These are phyloP conservation scores for Leptobrachium ailaonicum DNA, from an alignment of 2,113 vertebrate genomes.

Conservation along the genomic window DNA sequence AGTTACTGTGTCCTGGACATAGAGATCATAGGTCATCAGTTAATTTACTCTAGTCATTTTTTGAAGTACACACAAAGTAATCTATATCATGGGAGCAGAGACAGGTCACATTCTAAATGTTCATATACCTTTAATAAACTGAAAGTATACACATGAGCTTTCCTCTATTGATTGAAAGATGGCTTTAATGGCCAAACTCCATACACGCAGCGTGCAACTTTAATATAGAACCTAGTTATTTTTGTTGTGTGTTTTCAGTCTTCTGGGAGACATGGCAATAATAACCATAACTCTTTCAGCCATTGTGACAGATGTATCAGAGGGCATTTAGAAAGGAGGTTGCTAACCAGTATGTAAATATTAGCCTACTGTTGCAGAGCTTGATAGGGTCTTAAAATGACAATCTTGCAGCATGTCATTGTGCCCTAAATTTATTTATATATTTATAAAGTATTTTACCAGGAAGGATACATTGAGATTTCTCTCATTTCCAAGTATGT, in stretches of 20 bases:
- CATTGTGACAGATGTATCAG: neutral
- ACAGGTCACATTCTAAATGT: slow-evolving; percentile 40
- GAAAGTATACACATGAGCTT: slow-evolving; percentile 28
- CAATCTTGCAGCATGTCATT: too few species aligned
- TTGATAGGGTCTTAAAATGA: too few species aligned
- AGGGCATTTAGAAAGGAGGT: too few species aligned
- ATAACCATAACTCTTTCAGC: slow-evolving; percentile 11
- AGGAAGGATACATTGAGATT: too few species aligned
- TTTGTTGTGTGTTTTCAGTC: slow-evolving; percentile 16
- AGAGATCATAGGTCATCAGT: slow-evolving; percentile 44
- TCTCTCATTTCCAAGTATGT: too few species aligned
- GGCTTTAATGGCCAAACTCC: slow-evolving; percentile 29
- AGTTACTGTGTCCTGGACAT: slow-evolving; percentile 42
- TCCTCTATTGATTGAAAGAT: slow-evolving; percentile 42
- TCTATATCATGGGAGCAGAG: slow-evolving; percentile 35
- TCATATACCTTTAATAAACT: slow-evolving; percentile 38
- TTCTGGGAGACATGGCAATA: slow-evolving; percentile 23
- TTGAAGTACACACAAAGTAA: slow-evolving; percentile 44
- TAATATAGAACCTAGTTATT: slow-evolving; percentile 40
- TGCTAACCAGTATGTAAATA: too few species aligned
- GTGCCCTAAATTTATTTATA: too few species aligned
- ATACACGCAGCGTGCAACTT: slow-evolving; percentile 29
- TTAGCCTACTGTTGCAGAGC: too few species aligned
- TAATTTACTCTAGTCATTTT: slow-evolving; percentile 43
- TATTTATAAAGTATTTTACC: too few species aligned